These are phyloP conservation scores for Smittia aterrima DNA, from an alignment of 2,888 invertebrate genomes.

Conservation along the genomic window DNA sequence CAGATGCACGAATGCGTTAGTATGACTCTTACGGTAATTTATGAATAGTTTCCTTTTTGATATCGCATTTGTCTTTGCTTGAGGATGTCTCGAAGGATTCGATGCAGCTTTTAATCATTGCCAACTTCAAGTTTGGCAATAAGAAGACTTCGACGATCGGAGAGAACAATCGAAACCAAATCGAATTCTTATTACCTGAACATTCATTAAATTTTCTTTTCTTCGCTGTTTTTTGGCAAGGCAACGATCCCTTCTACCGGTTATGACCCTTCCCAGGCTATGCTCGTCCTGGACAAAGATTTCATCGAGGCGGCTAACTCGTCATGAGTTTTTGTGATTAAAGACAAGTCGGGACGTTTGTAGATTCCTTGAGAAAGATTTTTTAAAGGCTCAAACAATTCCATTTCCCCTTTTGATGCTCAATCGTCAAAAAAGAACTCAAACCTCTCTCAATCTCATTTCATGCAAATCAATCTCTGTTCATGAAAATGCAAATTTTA, in stretches of 20 bases:
- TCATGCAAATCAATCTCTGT: neutral
- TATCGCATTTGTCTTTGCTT: neutral
- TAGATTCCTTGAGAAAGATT: too few relatives aligned
- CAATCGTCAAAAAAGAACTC: neutral
- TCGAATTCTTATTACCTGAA: constrained; percentile 36
- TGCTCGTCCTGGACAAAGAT: neutral
- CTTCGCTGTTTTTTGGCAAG: constrained; percentile 14
- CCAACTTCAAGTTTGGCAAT: neutral
- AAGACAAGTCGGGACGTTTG: too few relatives aligned
- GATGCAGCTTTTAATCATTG: neutral
- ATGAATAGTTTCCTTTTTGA: neutral
- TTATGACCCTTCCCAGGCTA: neutral
- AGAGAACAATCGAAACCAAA: constrained; percentile 9
- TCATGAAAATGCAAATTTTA: neutral
- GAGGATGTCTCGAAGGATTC: neutral
- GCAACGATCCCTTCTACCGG: neutral
- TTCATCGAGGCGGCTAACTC: neutral
- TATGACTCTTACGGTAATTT: neutral
- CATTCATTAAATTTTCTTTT: neutral
- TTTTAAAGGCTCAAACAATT: too few relatives aligned
- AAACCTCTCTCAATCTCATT: too few relatives aligned
- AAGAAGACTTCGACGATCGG: neutral
- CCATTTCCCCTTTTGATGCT: too few relatives aligned
- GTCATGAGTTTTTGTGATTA: neutral
- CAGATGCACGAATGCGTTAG: neutral